Evolutionary conservation across 2,888 invertebrate species (phyloP).

Genomic region (Drosophila lacicola): DNA sequence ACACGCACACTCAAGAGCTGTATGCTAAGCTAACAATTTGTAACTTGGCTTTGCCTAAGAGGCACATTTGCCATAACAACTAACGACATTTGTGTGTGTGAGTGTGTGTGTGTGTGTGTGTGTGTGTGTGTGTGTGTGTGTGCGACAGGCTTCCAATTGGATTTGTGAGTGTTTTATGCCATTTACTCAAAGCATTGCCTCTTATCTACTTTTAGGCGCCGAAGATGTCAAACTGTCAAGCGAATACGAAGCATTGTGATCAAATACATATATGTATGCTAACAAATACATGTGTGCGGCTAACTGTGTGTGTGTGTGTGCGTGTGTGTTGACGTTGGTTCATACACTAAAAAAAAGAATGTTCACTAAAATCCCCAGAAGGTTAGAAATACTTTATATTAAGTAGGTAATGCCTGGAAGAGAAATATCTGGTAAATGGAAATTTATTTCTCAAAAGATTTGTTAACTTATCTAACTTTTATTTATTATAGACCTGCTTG

Average conservation of each 20-base stretch:
- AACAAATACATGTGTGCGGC: neutral
- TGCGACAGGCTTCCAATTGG: conserved; percentile 48
- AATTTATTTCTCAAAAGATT: neutral
- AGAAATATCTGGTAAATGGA: no score
- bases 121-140: neutral
- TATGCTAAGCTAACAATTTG: conserved; percentile 60
- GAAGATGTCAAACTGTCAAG: conserved; percentile 45
- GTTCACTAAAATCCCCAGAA: no score
- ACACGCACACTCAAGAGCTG: neutral
- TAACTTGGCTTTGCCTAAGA: conserved; percentile 63
- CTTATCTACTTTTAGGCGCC: conserved; percentile 48
- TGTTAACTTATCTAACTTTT: no score
- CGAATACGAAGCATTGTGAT: conserved; percentile 17
- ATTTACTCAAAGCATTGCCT: conserved; percentile 38
- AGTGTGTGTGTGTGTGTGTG: neutral
- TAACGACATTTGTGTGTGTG: conserved; percentile 40
- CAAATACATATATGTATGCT: conserved; percentile 5
- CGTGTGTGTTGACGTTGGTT: neutral
- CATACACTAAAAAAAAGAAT: neutral
- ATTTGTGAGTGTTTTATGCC: conserved; percentile 21
- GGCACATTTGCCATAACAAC: conserved; percentile 65
- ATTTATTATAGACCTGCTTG: no score
- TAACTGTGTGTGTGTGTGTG: neutral
- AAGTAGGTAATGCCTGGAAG: neutral
- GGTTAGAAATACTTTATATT: no score